These are phyloP conservation scores for Camponotus pennsylvanicus DNA, from an alignment of 1,140 invertebrate species.

Conservation along the genomic window DNA sequence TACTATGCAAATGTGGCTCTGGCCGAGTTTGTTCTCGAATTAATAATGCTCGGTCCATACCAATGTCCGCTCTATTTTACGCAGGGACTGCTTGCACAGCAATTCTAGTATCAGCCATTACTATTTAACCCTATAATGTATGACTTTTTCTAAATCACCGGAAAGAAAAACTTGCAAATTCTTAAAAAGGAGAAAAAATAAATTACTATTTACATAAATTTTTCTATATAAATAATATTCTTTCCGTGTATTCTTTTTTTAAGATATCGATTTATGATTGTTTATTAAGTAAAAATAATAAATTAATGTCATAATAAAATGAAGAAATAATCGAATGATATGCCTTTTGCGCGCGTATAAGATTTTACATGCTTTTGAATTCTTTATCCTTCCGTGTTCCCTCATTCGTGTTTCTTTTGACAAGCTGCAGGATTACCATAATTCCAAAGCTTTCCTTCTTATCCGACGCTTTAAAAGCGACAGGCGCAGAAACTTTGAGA, in stretches of 20 bases:
- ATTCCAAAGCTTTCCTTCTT: slow-evolving; percentile 75
- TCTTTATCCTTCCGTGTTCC: slow-evolving; percentile 21
- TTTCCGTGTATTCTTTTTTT: neutral
- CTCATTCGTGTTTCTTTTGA: slow-evolving; percentile 56
- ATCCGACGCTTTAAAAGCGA: slow-evolving; percentile 73
- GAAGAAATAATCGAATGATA: slow-evolving; percentile 8
- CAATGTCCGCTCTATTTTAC: slow-evolving; percentile 45
- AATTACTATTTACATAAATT: neutral
- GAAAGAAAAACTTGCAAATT: slow-evolving; percentile 14
- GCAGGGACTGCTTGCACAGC: slow-evolving; percentile 22
- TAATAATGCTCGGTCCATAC: slow-evolving; percentile 50
- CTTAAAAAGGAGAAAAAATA: neutral
- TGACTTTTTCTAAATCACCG: slow-evolving; percentile 20
- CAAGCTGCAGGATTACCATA: slow-evolving; percentile 73
- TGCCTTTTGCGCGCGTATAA: slow-evolving; percentile 1
- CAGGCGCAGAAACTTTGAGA: slow-evolving; percentile 69
- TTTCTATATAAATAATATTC: neutral
- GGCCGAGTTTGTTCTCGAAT: slow-evolving; percentile 48
- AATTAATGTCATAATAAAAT: neutral
- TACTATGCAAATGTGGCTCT: slow-evolving; percentile 48
- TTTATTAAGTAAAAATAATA: neutral
- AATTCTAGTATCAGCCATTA: slow-evolving; percentile 15
- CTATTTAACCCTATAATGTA: slow-evolving; percentile 44
- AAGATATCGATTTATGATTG: neutral
- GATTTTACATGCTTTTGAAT: slow-evolving; percentile 32